Evolutionary conservation across 2,113 vertebrate genomes (phyloP), one percentile per base, ranked within the genome.

Genomic region (Capreolus pygargus): DNA sequence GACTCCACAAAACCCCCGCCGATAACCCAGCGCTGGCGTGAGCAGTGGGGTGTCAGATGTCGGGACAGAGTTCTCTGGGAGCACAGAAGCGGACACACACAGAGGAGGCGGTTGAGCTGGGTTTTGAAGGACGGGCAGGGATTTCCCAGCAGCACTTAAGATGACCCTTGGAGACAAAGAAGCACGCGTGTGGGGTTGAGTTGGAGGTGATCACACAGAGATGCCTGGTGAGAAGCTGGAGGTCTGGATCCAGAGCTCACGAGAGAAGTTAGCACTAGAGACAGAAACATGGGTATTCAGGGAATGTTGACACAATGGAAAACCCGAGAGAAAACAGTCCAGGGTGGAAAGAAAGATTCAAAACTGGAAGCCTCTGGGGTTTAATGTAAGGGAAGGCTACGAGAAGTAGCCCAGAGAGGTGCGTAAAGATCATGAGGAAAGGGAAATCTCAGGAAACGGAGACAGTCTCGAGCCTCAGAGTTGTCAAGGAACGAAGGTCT

Each of bases 31-130:
- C 1, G 25, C 23, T 36, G 54, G 5, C 0, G 28, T 43, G 45
- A 52, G n/a, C 19, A 1, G 30, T 2, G 33, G 4, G 5, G 10
- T 1, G 28, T 16, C 7, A 28, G 55, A n/a, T 6, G 57, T 15
- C 27, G 16, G 30, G 7, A 11, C 33, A 19, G 12, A 55, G 55
- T 15, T 45, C 19, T 50, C 55, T 14, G 55, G 16, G 82, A 60
- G 21, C 50, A 27, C 28, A 43, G 90, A 39, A n/a, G 43, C 79
- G 25, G 64, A 84, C 10, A 8, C 4, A 28, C 43, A n/a, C 17
- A 28, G 36, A 45, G 55, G 60, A 94, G 58, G 9, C 21, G 21
- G 11, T 39, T 28, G 11, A 28, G 27, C 1, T 25, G 93, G 60
- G 81, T 50, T 86, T 16, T 33, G 70, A 86, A 95, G 85, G 74